Evolutionary conservation across 37 sponge, comb jelly and placozoan genomes (phyloP).

Genomic region (Ephydatia muelleri): DNA sequence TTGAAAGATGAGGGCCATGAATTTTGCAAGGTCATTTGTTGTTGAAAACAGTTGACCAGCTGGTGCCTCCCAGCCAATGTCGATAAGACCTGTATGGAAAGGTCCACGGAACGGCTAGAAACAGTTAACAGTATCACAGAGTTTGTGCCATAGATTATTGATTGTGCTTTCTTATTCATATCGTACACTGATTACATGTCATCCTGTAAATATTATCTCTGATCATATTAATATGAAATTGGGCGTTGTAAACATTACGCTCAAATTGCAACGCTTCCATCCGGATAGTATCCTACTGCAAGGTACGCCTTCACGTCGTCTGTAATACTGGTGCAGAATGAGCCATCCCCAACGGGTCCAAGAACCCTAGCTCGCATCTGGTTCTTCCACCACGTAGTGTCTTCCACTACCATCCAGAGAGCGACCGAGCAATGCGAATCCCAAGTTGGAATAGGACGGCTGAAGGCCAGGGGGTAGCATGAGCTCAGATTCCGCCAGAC

Average conservation of each 20-base stretch:
- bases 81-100: constrained; percentile 35
- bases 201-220: too few relatives aligned
- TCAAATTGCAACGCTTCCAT: constrained; percentile 43
- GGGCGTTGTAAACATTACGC: too few relatives aligned
- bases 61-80: constrained; percentile 80
- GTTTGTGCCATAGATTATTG: too few relatives aligned
- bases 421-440: constrained; percentile 72
- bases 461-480: constrained; percentile 61
- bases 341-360: constrained; percentile 49
- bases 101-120: not conserved
- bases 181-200: too few relatives aligned
- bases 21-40: constrained; percentile 53
- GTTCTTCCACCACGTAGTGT: constrained; percentile 60
- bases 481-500: constrained; percentile 34
- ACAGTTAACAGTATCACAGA: too few relatives aligned
- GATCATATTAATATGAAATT: too few relatives aligned
- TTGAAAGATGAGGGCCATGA: constrained; percentile 65
- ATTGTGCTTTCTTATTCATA: too few relatives aligned
- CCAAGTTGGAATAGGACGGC: constrained; percentile 79
- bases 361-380: constrained; percentile 39
- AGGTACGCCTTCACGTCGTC: constrained; percentile 21
- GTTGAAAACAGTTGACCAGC: constrained; percentile 77
- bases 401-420: constrained; percentile 7
- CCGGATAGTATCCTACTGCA: constrained; percentile 64
- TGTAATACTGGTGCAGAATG: constrained; percentile 48